These are phyloP conservation scores for Eurystomus glaucurus DNA, from an alignment of 2,797 vertebrate species.

Conservation along the genomic window DNA sequence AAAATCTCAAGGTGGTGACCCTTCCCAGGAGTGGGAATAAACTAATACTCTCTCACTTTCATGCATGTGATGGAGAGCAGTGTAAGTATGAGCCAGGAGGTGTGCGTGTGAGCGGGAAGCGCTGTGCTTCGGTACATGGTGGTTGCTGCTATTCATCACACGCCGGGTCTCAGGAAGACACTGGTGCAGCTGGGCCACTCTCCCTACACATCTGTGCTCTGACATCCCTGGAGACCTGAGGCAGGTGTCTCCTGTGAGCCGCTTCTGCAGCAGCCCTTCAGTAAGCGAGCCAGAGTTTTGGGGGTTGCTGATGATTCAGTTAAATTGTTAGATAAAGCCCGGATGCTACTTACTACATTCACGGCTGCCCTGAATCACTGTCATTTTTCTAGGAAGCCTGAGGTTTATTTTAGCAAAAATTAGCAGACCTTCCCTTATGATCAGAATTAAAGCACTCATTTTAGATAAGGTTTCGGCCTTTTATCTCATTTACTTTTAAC, in stretches of 20 bases:
- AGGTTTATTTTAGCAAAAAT: not conserved
- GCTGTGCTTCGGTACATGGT: rapidly evolving
- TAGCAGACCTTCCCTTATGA: not conserved
- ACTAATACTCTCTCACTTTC: not conserved
- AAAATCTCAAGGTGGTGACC: not conserved
- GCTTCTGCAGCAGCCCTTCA: not conserved
- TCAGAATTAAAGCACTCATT: not conserved
- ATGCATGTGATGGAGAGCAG: not conserved
- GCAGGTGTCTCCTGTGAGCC: not conserved
- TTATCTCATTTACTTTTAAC: not conserved
- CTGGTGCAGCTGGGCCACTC: not conserved
- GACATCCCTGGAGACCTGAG: rapidly evolving
- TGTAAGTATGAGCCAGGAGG: not conserved
- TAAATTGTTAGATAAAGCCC: not conserved
- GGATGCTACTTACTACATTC: not conserved
- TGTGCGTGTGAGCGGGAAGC: rapidly evolving
- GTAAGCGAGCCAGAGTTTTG: not conserved
- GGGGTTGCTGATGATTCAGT: not conserved
- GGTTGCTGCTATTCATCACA: not conserved
- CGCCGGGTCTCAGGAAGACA: not conserved
- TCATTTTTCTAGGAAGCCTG: not conserved
- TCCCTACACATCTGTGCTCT: rapidly evolving
- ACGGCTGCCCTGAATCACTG: not conserved
- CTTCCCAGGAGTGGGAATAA: not conserved
- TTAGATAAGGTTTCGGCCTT: not conserved